Percentiles rank a stretch among this genome's conserved stretches.
Conservation (phyloP, 1,140 invertebrate species). For the Metaphire vulgaris region DNA sequence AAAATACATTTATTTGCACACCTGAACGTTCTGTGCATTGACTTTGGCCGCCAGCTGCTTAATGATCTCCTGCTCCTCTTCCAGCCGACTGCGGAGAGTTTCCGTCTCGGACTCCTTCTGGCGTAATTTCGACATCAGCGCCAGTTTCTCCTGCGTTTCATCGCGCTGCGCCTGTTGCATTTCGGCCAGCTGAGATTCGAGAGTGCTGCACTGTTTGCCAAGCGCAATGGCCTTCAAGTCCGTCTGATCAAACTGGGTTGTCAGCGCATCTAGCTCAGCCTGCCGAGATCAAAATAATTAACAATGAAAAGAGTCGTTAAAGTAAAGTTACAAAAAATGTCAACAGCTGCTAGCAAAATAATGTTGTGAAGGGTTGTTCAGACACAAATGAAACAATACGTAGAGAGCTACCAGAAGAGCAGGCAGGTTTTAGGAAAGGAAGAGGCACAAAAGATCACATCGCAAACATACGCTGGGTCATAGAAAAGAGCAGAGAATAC, state of each 20-base stretch:
- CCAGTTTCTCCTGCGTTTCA: conserved; percentile 87
- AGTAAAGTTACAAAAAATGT: no score
- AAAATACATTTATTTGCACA: no score
- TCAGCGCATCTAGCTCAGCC: conserved; percentile 46
- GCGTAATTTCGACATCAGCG: conserved; percentile 75
- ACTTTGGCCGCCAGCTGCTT: conserved; percentile 79
- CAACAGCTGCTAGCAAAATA: no score
- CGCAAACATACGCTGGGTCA: no score
- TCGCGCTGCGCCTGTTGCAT: conserved; percentile 79
- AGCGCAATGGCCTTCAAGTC: conserved; percentile 42
- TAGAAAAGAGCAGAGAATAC: no score
- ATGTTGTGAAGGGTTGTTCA: no score
- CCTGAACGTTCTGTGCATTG: conserved; percentile 63
- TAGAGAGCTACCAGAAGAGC: no score
- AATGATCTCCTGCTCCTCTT: conserved; percentile 89
- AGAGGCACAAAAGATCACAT: no score
- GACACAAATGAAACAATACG: no score
- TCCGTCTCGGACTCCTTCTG: conserved; percentile 84
- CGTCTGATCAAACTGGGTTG: conserved; percentile 38
- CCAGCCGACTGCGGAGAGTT: conserved; percentile 76
- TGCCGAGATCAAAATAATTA: no score
- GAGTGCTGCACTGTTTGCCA: conserved; percentile 54
- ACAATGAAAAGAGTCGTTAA: no score
- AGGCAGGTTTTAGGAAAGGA: no score
- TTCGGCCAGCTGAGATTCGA: conserved; percentile 75